Evolutionary conservation across 2,797 vertebrate species (phyloP).

Genomic region (Hephaestus fuliginosus): DNA sequence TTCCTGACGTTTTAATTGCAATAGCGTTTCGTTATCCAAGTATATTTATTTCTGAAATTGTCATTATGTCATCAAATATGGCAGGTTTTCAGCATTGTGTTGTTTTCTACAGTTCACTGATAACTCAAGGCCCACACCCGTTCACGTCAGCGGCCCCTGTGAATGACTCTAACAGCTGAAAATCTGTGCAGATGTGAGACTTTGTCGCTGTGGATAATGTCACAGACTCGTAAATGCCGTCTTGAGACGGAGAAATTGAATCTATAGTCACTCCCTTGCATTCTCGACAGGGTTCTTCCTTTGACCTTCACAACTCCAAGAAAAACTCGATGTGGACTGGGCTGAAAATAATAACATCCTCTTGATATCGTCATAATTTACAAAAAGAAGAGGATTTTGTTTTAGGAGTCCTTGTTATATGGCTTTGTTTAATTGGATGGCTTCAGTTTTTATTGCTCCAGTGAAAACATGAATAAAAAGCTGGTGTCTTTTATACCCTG

Average conservation of each 20-base stretch:
- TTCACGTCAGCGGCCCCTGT: slow-evolving; percentile 34
- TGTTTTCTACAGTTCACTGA: slow-evolving; percentile 51
- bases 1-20: slow-evolving; percentile 20
- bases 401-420: background rate
- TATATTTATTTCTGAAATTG: slow-evolving; percentile 8
- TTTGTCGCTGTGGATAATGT: slow-evolving; percentile 75
- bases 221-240: slow-evolving; percentile 72
- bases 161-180: slow-evolving; percentile 80
- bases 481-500: background rate
- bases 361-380: background rate
- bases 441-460: background rate
- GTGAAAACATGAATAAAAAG: background rate
- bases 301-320: slow-evolving; percentile 45
- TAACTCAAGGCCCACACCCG: slow-evolving; percentile 51
- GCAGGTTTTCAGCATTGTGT: slow-evolving; percentile 2
- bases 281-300: slow-evolving; percentile 58
- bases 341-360: background rate
- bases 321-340: slow-evolving; percentile 30
- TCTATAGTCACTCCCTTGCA: slow-evolving; percentile 62
- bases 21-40: slow-evolving; percentile 1
- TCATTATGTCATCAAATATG: background rate
- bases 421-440: background rate
- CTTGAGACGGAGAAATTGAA: slow-evolving; percentile 65
- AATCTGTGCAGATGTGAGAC: slow-evolving; percentile 76
- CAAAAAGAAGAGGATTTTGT: background rate